Conservation (phyloP, 2,888 invertebrate genomes). For the Andrena minutula region DNA sequence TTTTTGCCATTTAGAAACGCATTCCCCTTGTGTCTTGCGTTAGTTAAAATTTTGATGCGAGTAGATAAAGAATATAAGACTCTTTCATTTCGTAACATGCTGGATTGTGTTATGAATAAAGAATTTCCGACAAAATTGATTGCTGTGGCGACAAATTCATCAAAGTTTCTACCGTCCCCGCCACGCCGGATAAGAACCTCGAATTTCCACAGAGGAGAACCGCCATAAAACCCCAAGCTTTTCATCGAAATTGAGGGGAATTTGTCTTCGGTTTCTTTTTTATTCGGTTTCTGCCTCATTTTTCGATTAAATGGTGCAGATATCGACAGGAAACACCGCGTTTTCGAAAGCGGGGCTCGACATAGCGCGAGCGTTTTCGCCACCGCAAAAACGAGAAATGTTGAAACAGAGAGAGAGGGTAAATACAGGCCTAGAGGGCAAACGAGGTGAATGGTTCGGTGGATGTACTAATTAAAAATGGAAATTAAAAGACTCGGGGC, state of each 20-base stretch:
- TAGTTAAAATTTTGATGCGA: no score
- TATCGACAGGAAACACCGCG: conserved; percentile 39
- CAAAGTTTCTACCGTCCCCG: neutral
- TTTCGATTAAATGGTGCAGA: conserved; percentile 57
- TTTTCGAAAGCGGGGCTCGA: conserved; percentile 52
- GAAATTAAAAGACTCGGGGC: conserved; percentile 66
- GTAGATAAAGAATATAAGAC: neutral
- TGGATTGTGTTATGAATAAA: neutral
- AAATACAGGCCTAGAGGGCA: conserved; percentile 50
- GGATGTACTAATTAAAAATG: conserved; percentile 73
- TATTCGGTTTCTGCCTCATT: conserved; percentile 25
- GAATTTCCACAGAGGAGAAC: conserved; percentile 22
- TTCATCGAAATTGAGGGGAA: conserved; percentile 25
- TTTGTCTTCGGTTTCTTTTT: conserved; percentile 6
- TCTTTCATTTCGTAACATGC: neutral
- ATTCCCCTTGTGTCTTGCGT: no score
- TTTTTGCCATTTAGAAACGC: no score
- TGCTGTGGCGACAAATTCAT: neutral
- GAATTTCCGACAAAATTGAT: neutral
- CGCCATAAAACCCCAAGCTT: conserved; percentile 33
- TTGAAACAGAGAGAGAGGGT: conserved; percentile 22
- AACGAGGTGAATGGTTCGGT: conserved; percentile 64
- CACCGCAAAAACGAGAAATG: conserved; percentile 44
- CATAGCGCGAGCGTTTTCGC: conserved; percentile 39
- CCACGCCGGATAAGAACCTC: conserved; percentile 34